Evolutionary conservation across 2,888 invertebrate species (phyloP), one percentile per base, ranked within the genome.

Genomic region (Ctenicera cuprea): DNA sequence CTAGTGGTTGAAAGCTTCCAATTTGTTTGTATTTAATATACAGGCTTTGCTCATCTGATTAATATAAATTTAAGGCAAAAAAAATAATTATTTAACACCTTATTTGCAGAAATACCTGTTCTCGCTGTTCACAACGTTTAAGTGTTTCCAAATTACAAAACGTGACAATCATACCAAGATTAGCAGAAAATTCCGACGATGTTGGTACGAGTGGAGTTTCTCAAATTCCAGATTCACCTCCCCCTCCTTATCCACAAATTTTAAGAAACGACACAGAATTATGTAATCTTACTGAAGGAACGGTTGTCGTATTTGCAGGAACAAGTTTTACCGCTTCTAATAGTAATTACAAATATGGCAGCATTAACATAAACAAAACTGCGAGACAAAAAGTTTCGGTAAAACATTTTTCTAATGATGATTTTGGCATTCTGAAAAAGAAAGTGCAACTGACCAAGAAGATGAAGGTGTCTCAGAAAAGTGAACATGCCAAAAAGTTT

Each of bases 211-310:
- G 63, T 38, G 30, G 43, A 11, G 14, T 26, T 9, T 16, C 3
- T 54, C 22, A 5, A 9, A 22, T 67, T 22, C 67, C 67, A 38
- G 33, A 67, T 26, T 67, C 57, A 26, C 67, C 67, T 14, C 67
- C 67, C 22, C 67, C 67, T 14, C 16, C 65, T 14, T 65, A 65
- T 9, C 33, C 9, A 33, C 33, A 16, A 45, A 45, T 45, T 18
- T 18, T 45, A 45, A 33, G 8, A 26, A 5, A 5, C 26, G 2
- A 26, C 5, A 3, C 33, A 33, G 14, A 41, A 14, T 14, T 41
- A 16, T 5, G 16, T 18, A 45, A 45, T 45, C 3, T 0, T 18
- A 18, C 18, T 18, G 45, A 16, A 18, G 45, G 8, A 16, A 43
- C 7, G 33, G 9, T 3, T 33, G 9, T 9, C 7, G 9, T 33